Base-by-base conservation (phyloP, 2,113 vertebrate species). In the Ivindomyrus marchei region DNA sequence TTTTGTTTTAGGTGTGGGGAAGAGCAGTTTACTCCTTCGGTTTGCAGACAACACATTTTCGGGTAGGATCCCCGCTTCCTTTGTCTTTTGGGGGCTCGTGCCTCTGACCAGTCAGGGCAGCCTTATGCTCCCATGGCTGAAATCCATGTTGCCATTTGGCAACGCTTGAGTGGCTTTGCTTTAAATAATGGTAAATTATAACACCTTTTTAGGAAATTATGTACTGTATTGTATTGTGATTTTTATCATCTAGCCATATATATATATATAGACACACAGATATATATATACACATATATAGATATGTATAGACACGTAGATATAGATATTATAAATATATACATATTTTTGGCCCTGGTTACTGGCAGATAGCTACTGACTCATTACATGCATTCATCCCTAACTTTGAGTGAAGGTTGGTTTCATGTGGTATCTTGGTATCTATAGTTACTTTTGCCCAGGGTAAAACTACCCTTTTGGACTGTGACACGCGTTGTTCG, bases 31-130 rank as follows among this genome's bases (percentile, higher is more conserved):
- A 91, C 95, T 98, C 89, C 95, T 98, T 91, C 96, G 97, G 58
- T 98, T 98, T 90, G 97, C 97, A 93, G 97, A 98, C 94, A 97
- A 98, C 92, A 97, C 97, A 0, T 98, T 98, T 95, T 97, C 97
- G 96, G 97, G 97, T 97, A 92, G 95, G 95, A 15, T 11, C 36
- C 56, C 9, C 11, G 1, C 9, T n/a, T 70, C 21, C 13, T 15
- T 39, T 88, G 0, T 36, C 27, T 36, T 50, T 31, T 6, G 45
- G 24, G 53, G 17, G 50, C 52, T 56, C 6, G 17, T 86, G 46
- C 39, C 31, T 83, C 31, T 83, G 62, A n/a, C n/a, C 27, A 13
- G 10, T 31, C n/a, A 13, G n/a, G 3, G n/a, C 11, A 70, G 62
- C n/a, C 62, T 70, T 13, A 70, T 27, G 62, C 62, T 70, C n/a